Conservation (phyloP, 2,797 vertebrate species). For the Corythornis leucogaster region DNA sequence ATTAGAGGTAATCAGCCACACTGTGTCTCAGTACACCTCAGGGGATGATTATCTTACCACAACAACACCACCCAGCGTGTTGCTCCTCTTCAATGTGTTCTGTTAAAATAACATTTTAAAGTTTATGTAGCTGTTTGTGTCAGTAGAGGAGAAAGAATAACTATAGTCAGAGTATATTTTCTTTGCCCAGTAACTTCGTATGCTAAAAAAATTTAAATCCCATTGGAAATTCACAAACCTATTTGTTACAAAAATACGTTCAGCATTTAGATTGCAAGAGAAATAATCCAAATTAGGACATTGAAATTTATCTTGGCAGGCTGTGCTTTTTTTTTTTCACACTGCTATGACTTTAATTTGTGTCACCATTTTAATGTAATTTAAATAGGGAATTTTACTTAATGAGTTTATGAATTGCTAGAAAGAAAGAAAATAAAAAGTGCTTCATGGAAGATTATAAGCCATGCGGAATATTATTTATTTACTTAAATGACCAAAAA, state of each 20-base stretch:
- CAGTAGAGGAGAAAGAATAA: neutral
- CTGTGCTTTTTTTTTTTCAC: neutral
- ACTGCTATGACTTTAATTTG: neutral
- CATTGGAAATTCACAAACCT: slow-evolving; percentile 10
- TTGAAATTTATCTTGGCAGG: slow-evolving; percentile 25
- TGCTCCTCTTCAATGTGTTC: slow-evolving; percentile 64
- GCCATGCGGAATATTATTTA: slow-evolving; percentile 1
- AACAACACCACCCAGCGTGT: slow-evolving; percentile 60
- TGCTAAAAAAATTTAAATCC: slow-evolving; percentile 14
- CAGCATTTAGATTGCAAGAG: slow-evolving; percentile 1
- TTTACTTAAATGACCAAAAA: slow-evolving; percentile 44
- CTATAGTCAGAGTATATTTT: neutral
- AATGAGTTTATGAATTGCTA: neutral
- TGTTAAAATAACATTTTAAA: slow-evolving; percentile 52
- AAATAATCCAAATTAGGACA: slow-evolving; percentile 51
- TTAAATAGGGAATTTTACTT: slow-evolving; percentile 38
- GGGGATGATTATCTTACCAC: slow-evolving; percentile 69
- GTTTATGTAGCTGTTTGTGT: neutral
- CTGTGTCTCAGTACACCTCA: slow-evolving; percentile 35
- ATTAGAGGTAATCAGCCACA: slow-evolving; percentile 69
- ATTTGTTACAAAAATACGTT: slow-evolving; percentile 22
- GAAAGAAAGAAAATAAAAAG: slow-evolving; percentile 34
- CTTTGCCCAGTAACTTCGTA: neutral
- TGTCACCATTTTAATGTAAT: slow-evolving; percentile 31
- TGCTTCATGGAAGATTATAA: slow-evolving; percentile 25